Conservation (phyloP, 1,140 invertebrate genomes). For the Formica exsecta region DNA sequence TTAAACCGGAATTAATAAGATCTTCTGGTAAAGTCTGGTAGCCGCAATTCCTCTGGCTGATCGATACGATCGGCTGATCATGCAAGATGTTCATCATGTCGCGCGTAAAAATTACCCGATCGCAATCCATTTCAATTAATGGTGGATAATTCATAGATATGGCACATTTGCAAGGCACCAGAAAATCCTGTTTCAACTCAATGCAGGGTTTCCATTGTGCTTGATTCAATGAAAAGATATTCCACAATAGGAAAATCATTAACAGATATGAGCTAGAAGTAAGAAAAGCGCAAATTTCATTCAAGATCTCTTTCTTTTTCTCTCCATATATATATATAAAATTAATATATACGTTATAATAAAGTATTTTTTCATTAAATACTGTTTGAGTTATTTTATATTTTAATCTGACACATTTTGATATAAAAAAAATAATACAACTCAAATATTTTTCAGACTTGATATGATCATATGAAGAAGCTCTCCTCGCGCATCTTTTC, state of each 20-base stretch:
- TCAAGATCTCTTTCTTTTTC: not conserved
- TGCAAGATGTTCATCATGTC: slow-evolving; percentile 91
- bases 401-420: too few species aligned
- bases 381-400: too few species aligned
- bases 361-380: too few species aligned
- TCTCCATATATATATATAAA: too few species aligned
- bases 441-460: not conserved
- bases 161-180: slow-evolving; percentile 88
- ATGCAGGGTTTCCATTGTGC: slow-evolving; percentile 88
- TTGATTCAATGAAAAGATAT: slow-evolving; percentile 28
- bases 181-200: slow-evolving; percentile 89
- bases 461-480: too few species aligned
- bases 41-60: slow-evolving; percentile 92
- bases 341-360: too few species aligned
- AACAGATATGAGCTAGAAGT: slow-evolving; percentile 50
- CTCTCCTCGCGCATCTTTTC: not conserved
- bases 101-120: slow-evolving; percentile 92
- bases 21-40: slow-evolving; percentile 91
- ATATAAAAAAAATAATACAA: too few species aligned
- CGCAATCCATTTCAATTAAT: slow-evolving; percentile 91
- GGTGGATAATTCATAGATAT: slow-evolving; percentile 75
- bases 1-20: slow-evolving; percentile 87
- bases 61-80: slow-evolving; percentile 91
- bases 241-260: slow-evolving; percentile 15
- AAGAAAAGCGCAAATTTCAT: not conserved